These are phyloP conservation scores for Suricata suricatta DNA, from an alignment of 2,113 vertebrate genomes.

Conservation along the genomic window DNA sequence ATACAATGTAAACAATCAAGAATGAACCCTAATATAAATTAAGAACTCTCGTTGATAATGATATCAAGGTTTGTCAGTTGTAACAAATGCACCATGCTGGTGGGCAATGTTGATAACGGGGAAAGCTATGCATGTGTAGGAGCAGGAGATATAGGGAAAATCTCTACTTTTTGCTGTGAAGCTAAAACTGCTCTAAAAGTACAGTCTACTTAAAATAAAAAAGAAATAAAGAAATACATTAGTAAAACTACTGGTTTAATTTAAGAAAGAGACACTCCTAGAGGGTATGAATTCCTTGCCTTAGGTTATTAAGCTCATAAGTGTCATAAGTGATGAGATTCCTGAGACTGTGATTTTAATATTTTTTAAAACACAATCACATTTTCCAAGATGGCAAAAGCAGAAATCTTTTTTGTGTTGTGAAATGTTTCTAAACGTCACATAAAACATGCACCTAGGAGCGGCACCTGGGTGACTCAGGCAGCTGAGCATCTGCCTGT, in stretches of 20 bases:
- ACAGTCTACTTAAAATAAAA: not conserved
- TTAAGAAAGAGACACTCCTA: not conserved
- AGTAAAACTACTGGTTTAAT: not conserved
- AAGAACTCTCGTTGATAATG: not conserved
- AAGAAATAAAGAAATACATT: not conserved
- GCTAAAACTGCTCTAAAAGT: not conserved
- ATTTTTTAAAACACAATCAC: not conserved
- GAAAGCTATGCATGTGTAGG: accelerated
- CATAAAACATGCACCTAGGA: not conserved
- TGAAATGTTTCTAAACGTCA: not conserved
- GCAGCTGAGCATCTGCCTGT: no score
- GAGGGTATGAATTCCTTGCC: not conserved
- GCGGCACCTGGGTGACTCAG: no score
- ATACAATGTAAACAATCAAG: not conserved
- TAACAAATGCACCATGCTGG: no score
- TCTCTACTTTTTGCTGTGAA: not conserved
- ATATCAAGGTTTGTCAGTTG: not conserved
- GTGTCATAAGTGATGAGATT: not conserved
- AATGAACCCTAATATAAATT: not conserved
- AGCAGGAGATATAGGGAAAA: not conserved
- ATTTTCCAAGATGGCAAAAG: not conserved
- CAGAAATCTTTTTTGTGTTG: not conserved
- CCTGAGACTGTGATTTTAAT: not conserved
- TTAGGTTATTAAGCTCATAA: not conserved
- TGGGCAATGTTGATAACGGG: not conserved